phyloP scores from a whole-genome alignment of 2,888 invertebrate genomes.

The Lutraria lutraria region DNA sequence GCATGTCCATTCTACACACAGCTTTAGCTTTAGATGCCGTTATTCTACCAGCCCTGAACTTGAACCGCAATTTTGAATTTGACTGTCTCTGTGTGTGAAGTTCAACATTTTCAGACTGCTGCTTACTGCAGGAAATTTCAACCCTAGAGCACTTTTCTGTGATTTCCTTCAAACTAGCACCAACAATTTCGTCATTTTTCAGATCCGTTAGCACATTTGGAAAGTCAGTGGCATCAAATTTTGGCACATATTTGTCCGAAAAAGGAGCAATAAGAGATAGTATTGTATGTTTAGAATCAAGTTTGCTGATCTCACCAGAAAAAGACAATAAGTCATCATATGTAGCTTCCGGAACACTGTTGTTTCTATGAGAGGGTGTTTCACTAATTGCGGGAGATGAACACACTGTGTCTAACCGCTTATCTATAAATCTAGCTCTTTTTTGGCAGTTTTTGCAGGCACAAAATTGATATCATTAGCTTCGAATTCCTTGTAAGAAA shows the following conservation, averaged over 20 bases:
- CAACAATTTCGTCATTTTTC: slow-evolving; percentile 19
- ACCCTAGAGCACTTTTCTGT: slow-evolving; percentile 20
- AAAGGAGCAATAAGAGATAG: neutral
- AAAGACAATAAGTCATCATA: neutral
- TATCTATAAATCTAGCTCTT: neutral
- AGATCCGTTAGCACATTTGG: neutral
- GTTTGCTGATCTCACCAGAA: neutral
- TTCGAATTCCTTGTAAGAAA: neutral
- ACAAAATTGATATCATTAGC: neutral
- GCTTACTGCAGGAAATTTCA: neutral
- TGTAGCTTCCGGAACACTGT: slow-evolving; percentile 16
- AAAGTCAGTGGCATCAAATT: slow-evolving; percentile 15
- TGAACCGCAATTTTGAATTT: slow-evolving; percentile 27
- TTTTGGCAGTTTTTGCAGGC: neutral
- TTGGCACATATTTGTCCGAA: slow-evolving; percentile 8
- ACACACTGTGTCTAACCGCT: neutral
- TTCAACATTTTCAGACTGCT: slow-evolving; percentile 24
- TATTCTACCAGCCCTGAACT: slow-evolving; percentile 8
- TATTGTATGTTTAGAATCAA: neutral
- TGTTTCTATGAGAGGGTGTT: neutral
- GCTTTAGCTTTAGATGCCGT: slow-evolving; percentile 34
- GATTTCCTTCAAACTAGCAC: slow-evolving; percentile 3
- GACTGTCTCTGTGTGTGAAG: neutral
- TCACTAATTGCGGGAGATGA: too few relatives aligned
- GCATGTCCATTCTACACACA: neutral